Base-by-base conservation (phyloP, 2,113 vertebrate genomes). In the Neolamprologus sp. region DNA sequence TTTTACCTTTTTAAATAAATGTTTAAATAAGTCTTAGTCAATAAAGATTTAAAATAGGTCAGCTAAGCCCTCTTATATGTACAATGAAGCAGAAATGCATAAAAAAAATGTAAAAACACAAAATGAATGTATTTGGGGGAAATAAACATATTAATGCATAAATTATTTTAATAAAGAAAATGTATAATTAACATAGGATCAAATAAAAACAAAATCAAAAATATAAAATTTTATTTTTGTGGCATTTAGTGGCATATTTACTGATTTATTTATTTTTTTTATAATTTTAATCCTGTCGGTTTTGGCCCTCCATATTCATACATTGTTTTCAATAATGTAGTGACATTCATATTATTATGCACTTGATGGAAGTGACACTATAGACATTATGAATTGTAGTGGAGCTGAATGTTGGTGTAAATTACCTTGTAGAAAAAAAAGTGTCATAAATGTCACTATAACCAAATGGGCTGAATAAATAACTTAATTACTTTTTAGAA, bases 341-440 rank as follows among this genome's bases (percentile, higher is more conserved):
- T 90, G 53, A 85, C 87, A 88, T 26, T 58, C 88, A 89, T 94
- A 94, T 93, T 94, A 94, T 93, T 93, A 93, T 95, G 91, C 93
- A 93, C 91, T 92, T 92, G 90, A 94, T 23, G 16, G 45, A 82
- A 93, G 81, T 93, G 63, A 91, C 81, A 91, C 85, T 88, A 30
- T 75, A 88, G 91, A 93, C 91, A 86, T 90, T 90, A 91, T 92
- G 87, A 93, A 91, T 88, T 92, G 89, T 93, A 91, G 79, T 92
- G 82, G 88, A 85, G 60, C 51, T 93, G 91, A 95, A 95, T 94
- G 91, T 94, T 93, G 45, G 87, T 92, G 90, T 93, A 88, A 88
- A 89, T 91, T 60, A 16, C 82, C 55, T 79, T 90, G 88, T 92
- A 89, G 85, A 94, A 81, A 84, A 60, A 60, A 16, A 55, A 57